Conservation (phyloP, 2,113 vertebrate species). For the Rattus norvegicus region GRCr8 NC_086038.1:36606501-36607000, state of each 20-base stretch:
- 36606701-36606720: background rate
- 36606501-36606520: background rate
- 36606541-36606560: background rate
- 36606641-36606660: background rate
- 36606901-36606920: background rate
- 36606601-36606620: background rate
- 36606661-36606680: background rate
- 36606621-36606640: background rate
- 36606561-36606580: background rate
- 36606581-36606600: background rate
- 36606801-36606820: background rate
- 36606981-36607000: too few species aligned
- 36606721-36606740: background rate
- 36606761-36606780: background rate
- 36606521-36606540: background rate
- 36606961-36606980: fast-evolving
- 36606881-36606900: background rate
- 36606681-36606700: background rate
- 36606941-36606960: background rate
- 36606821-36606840: background rate
- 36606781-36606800: background rate
- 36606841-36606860: background rate
- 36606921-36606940: background rate
- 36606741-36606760: background rate
- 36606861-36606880: background rate